A percentile compares a stretch with the other conserved stretches of the same genome.
These are phyloP conservation scores for Drosophila leonis DNA, from an alignment of 2,888 invertebrate genomes.

Conservation along the genomic window DNA sequence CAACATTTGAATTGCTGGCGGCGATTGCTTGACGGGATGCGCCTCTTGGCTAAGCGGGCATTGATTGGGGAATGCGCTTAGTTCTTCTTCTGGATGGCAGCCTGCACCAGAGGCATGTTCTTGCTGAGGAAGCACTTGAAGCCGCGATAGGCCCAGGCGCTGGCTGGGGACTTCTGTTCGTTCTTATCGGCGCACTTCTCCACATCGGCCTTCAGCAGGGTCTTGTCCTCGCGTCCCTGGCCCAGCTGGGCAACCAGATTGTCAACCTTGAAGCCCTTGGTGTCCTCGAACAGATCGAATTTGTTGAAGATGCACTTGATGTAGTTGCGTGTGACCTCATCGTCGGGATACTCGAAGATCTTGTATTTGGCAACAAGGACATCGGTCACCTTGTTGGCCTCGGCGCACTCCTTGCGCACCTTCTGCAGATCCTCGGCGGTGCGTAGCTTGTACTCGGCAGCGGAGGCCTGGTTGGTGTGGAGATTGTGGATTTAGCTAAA, in stretches of 20 bases:
- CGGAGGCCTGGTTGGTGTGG: conserved; percentile 66
- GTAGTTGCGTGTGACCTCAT: conserved; percentile 84
- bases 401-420: conserved; percentile 83
- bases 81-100: conserved; percentile 82
- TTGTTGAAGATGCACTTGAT: conserved; percentile 85
- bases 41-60: not conserved
- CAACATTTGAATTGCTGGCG: conserved; percentile 1
- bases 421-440: conserved; percentile 83
- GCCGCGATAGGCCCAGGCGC: conserved; percentile 84
- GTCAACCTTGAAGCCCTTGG: conserved; percentile 84
- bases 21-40: conserved; percentile 10
- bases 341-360: conserved; percentile 84
- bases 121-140: conserved; percentile 85
- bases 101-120: conserved; percentile 84
- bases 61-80: conserved; percentile 33
- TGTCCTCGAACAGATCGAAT: conserved; percentile 84
- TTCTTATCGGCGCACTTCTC: conserved; percentile 85
- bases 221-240: conserved; percentile 82
- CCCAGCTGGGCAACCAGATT: conserved; percentile 84
- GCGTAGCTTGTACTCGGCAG: conserved; percentile 83
- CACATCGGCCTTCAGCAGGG: conserved; percentile 82
- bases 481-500: not conserved
- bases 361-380: conserved; percentile 84
- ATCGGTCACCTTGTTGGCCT: conserved; percentile 81
- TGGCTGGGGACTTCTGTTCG: conserved; percentile 82